Evolutionary conservation across 1,140 invertebrate species (phyloP), one percentile per base, ranked within the genome.

Genomic region (Bombyx mandarina): DNA sequence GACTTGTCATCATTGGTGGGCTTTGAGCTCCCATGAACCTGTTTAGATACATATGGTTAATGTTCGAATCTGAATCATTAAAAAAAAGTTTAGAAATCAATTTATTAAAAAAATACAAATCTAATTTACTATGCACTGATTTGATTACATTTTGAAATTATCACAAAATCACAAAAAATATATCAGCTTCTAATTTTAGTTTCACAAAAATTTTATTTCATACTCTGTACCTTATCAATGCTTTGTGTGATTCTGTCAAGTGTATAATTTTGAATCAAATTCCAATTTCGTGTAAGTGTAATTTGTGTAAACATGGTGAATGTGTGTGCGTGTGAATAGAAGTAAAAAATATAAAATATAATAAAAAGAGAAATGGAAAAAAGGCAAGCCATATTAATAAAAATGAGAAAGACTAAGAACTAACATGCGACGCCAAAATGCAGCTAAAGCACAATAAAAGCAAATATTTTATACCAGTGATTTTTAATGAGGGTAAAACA

Each of bases 21-120:
- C 86, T 89, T 64, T 89, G 88, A 45, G 86, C 84, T 63, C 86
- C 86, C 86, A 89, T 83, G 62, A 87, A 88, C 60, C 87, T 88
- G 75, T 59, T 52, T 56, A 43, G 45, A 45, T 45, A 54, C 45
- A 18, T 54, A 45, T 62, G 43, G 56, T 56, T 43, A 35, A 5
- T 35, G 2, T 35, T 5, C 26, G 22, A 44, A 56, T 48, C 9
- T 46, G 53, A 56, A 54, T 62, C 8, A 49, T 35, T 45, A 42
- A 10, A 56, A 60, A 59, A 46, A 9, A 22, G 42, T 22, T 22
- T 50, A 6, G 7, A 18, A 22, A 2, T 50, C 7, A 50, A n/a
- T 50, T 6, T 22, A 50, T 22, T 18, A 18, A 50, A 50, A 50
- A 50, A 50, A 50, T 6, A 12, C 8, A 26, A 22, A 50, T 50